Conservation (phyloP, 53 echinoderm and acorn worm genomes). For the Crossaster papposus region DNA sequence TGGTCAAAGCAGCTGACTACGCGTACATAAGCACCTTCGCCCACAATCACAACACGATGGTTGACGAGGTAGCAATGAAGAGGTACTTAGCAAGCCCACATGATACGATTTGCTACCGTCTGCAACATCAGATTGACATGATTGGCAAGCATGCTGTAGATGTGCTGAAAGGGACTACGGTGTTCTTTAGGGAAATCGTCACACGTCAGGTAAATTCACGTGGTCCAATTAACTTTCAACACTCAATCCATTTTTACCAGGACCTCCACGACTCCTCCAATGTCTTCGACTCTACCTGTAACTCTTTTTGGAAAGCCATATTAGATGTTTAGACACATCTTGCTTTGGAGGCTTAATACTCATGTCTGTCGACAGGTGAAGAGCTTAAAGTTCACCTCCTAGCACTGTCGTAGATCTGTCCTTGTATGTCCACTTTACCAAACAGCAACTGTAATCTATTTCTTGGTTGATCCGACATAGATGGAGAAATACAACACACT, state of each 20-base stretch:
- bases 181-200: constrained; percentile 71
- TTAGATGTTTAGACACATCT: no score
- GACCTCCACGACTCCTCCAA: no score
- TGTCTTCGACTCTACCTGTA: no score
- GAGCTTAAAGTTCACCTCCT: neutral
- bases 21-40: constrained; percentile 43
- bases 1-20: constrained; percentile 19
- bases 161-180: constrained; percentile 65
- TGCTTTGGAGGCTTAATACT: no score
- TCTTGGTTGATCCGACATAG: constrained; percentile 16
- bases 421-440: neutral
- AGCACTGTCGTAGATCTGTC: neutral
- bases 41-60: constrained; percentile 44
- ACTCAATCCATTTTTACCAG: no score
- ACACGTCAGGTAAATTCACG: constrained; percentile 52
- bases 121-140: constrained; percentile 63
- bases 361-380: no score
- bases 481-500: constrained; percentile 57
- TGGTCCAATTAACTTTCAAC: neutral
- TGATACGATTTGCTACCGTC: constrained; percentile 10
- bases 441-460: neutral
- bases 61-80: constrained; percentile 28
- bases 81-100: neutral
- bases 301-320: no score
- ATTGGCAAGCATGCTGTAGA: constrained; percentile 74